These are phyloP conservation scores for Caenorhabditis elegans DNA, from an alignment of 1,140 invertebrate genomes.

Conservation along the genomic window DNA sequence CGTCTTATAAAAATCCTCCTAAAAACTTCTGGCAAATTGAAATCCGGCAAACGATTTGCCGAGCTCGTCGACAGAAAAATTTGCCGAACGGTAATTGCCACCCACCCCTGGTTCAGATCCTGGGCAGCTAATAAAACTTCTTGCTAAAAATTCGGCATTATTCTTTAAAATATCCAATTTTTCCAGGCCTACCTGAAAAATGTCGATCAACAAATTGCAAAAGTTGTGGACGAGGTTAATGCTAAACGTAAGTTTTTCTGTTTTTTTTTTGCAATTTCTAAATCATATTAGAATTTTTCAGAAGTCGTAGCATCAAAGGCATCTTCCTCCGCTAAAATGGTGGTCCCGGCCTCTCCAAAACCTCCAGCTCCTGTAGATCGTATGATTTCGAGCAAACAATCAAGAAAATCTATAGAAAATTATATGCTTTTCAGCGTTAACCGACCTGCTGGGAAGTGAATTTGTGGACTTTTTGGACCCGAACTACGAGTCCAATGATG, in stretches of 20 bases:
- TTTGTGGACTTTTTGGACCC: conserved; percentile 29
- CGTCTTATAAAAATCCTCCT: too few relatives aligned
- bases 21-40: too few relatives aligned
- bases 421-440: conserved; percentile 11
- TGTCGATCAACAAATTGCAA: conserved; percentile 10
- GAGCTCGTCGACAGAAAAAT: too few relatives aligned
- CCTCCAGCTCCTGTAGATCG: not conserved
- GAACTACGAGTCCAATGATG: conserved; percentile 22
- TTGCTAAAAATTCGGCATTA: too few relatives aligned
- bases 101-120: too few relatives aligned
- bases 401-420: too few relatives aligned
- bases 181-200: not conserved
- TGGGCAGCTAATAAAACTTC: too few relatives aligned
- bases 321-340: not conserved
- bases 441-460: conserved; percentile 5
- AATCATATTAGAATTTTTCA: not conserved
- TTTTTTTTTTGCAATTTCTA: not conserved
- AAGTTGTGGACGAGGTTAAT: conserved; percentile 5
- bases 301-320: not conserved
- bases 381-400: not conserved
- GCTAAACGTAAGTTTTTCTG: not conserved
- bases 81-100: too few relatives aligned
- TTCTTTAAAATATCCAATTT: not conserved
- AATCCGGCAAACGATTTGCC: too few relatives aligned
- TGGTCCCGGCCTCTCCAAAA: not conserved